phyloP scores from a whole-genome alignment of 2,113 vertebrate species.

The Leucoraja erinaceus region DNA sequence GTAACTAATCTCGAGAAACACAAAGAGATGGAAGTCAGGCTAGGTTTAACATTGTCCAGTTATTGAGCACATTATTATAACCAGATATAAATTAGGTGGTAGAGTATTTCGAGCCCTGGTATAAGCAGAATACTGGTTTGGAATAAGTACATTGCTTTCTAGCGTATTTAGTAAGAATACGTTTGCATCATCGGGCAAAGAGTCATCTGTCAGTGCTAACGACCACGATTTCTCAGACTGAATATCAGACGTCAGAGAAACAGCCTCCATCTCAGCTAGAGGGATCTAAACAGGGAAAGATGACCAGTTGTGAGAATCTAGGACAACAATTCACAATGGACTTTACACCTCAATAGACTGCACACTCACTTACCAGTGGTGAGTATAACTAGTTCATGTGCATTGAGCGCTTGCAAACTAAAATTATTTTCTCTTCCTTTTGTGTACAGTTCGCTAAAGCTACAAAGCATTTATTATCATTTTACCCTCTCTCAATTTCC shows the following conservation, averaged over 20 bases:
- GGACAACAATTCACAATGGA: constrained; percentile 49
- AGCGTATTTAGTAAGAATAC: constrained; percentile 86
- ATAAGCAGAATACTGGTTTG: constrained; percentile 60
- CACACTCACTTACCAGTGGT: constrained; percentile 21
- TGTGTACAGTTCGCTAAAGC: background rate
- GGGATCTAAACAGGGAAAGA: constrained; percentile 96
- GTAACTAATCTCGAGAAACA: background rate
- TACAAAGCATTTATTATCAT: background rate
- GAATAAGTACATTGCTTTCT: constrained; percentile 92
- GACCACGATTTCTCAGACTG: constrained; percentile 95
- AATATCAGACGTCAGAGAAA: constrained; percentile 93
- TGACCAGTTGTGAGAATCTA: constrained; percentile 76
- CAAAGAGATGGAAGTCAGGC: background rate
- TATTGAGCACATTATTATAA: background rate
- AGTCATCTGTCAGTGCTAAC: constrained; percentile 94
- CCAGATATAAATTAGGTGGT: constrained; percentile 11
- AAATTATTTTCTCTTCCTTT: background rate
- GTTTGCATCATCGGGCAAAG: constrained; percentile 85
- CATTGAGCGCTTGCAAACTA: too few relatives aligned
- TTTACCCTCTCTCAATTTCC: background rate
- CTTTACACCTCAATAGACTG: constrained; percentile 37
- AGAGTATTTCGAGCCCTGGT: constrained; percentile 65
- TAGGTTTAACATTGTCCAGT: background rate
- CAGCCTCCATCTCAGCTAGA: constrained; percentile 99
- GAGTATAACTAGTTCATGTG: too few relatives aligned